Evolutionary conservation across 2,113 vertebrate genomes (phyloP).

Genomic region (Mus spicilegus): DNA sequence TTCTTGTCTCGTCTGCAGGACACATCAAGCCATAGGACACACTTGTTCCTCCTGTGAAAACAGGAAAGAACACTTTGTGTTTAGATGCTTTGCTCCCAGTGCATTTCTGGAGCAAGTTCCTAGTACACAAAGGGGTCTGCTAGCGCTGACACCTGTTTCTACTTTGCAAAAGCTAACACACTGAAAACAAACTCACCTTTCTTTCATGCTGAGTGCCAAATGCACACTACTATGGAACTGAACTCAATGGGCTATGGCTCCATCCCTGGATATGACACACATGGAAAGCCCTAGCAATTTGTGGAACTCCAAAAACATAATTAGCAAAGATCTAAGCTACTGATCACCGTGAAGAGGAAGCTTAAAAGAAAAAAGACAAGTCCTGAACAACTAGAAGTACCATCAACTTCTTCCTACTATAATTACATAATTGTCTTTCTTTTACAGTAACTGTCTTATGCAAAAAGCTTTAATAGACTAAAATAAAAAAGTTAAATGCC

Average conservation of each 20-base stretch:
- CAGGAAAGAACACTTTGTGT: conserved; percentile 45
- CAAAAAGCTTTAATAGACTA: conserved; percentile 41
- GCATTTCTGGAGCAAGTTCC: conserved; percentile 54
- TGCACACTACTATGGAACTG: conserved; percentile 63
- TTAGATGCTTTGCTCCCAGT: conserved; percentile 57
- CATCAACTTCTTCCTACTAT: conserved; percentile 39
- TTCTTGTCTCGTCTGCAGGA: conserved; percentile 95
- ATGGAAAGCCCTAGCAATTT: conserved; percentile 72
- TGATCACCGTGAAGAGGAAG: conserved; percentile 28
- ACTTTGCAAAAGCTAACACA: conserved; percentile 64
- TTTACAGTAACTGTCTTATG: conserved; percentile 46
- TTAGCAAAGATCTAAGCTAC: conserved; percentile 73
- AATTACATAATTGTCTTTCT: conserved; percentile 31
- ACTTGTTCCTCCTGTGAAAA: conserved; percentile 95
- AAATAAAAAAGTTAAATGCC: conserved; percentile 41
- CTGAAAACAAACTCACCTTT: conserved; percentile 69
- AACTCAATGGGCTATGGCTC: conserved; percentile 58
- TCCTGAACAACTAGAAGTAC: conserved; percentile 38
- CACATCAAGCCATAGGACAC: conserved; percentile 97
- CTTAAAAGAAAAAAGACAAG: conserved; percentile 50
- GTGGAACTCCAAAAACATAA: conserved; percentile 66
- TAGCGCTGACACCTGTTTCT: conserved; percentile 50
- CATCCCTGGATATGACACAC: conserved; percentile 38
- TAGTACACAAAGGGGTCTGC: conserved; percentile 1
- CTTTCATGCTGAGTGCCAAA: conserved; percentile 65